Evolutionary conservation across 2,888 invertebrate genomes (phyloP), one percentile per base, ranked within the genome.

Genomic region (Pterobdella sp.): DNA sequence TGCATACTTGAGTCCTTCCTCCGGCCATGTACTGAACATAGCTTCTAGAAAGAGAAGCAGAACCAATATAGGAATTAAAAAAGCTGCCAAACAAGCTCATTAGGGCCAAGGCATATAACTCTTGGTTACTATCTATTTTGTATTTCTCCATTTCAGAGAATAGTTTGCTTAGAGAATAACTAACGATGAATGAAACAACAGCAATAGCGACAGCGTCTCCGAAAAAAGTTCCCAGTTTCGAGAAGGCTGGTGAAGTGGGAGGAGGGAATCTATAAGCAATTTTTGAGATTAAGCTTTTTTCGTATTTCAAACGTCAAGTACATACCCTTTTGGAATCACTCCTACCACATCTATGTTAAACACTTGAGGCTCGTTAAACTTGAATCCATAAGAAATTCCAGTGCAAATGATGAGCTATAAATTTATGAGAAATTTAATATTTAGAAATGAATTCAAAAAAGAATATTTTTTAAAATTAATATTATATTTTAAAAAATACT

Each of bases 311-410:
- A 65, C 22, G 4, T 36, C 7, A 63, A 73, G 34, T n/a, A 69
- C 87, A 87, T 84, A 92, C 92, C 93, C 93, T 36, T 90, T 90
- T 73, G 93, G 91, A 80, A 93, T 91, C 74, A 88, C 81, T 10
- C 91, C 91, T 1, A 93, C 90, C 2, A 89, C 86, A 1, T 85
- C 84, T 52, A 93, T 86, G 0, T 87, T 85, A 81, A 88, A 90
- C 0, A 81, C 80, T 1, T 83, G 84, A 22, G 87, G 82, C 18
- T 60, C 68, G 14, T 64, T 56, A 2, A 93, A 85, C 32, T 87
- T 83, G 42, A 86, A 83, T 78, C 87, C 88, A 77, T 87, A 86
- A 0, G 91, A 91, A 1, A 88, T 84, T 0, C 89, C 78, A 0
- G 93, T 93, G 26, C 83, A 84, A 14, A 83, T 73, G 37, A 85